These are phyloP conservation scores for Diceros bicornis DNA, from an alignment of 2,797 vertebrate genomes.

Conservation along the genomic window DNA sequence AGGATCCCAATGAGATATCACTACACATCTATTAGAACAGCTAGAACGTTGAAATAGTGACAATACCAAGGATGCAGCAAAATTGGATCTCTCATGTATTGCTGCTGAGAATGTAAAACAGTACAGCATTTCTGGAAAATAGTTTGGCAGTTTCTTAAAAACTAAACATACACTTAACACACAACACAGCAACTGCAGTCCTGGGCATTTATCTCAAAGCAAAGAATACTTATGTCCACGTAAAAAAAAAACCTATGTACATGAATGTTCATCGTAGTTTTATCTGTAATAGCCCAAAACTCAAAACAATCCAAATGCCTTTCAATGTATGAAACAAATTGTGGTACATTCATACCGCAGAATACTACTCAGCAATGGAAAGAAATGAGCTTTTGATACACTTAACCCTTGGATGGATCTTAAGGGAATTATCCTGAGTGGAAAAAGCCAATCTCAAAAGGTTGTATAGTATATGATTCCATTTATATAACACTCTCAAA, in stretches of 20 bases:
- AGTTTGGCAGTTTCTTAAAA: neutral
- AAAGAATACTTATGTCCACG: neutral
- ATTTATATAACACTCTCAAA: neutral
- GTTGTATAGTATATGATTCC: neutral
- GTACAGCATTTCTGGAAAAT: neutral
- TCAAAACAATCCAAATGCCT: neutral
- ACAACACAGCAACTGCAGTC: neutral
- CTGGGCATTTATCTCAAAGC: neutral
- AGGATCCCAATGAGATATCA: neutral
- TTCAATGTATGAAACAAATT: neutral
- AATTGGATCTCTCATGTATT: neutral
- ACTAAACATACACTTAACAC: neutral
- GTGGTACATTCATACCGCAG: neutral
- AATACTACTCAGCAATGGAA: neutral
- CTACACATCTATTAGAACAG: neutral
- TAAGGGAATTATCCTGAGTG: neutral
- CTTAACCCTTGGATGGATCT: neutral
- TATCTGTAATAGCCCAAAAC: neutral
- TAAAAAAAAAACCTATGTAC: neutral
- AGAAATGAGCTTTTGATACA: neutral
- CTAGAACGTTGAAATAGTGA: neutral
- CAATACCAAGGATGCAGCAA: neutral
- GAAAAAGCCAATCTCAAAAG: neutral
- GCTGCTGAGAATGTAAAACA: neutral
- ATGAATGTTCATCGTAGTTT: neutral